These are phyloP conservation scores for Globodera rostochiensis DNA, from an alignment of 1,140 invertebrate species.

Conservation along the genomic window DNA sequence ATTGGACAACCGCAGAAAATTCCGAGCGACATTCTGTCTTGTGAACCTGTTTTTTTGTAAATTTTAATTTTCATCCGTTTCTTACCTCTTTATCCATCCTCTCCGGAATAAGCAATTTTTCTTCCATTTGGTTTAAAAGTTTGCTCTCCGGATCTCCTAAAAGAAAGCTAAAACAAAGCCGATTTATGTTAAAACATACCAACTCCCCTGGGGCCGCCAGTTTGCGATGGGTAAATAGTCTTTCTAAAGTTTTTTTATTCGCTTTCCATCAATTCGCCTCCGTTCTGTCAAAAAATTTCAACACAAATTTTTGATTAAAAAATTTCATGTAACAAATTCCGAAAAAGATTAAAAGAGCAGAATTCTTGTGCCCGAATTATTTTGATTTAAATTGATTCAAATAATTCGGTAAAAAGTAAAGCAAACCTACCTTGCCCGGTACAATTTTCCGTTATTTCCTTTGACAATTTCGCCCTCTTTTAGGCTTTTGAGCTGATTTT, in stretches of 20 bases:
- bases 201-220: conserved; percentile 49
- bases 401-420: too few species aligned
- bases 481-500: conserved; percentile 43
- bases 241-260: conserved; percentile 30
- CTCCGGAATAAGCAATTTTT: conserved; percentile 60
- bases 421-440: neutral
- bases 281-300: neutral
- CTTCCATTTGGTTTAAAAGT: conserved; percentile 54
- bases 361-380: too few species aligned
- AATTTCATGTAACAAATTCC: too few species aligned
- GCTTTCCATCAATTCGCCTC: too few species aligned
- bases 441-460: conserved; percentile 16
- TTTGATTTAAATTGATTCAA: too few species aligned
- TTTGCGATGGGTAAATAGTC: conserved; percentile 53
- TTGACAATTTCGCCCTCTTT: conserved; percentile 57
- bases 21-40: conserved; percentile 40
- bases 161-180: neutral
- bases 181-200: conserved; percentile 28
- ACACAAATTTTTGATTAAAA: too few species aligned
- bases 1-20: conserved; percentile 41
- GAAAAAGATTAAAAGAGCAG: too few species aligned
- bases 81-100: conserved; percentile 53
- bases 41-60: conserved; percentile 42
- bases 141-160: conserved; percentile 59
- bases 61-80: conserved; percentile 41